These are phyloP conservation scores for Trachelus troglodyta DNA, from an alignment of 2,888 invertebrate genomes.

Conservation along the genomic window DNA sequence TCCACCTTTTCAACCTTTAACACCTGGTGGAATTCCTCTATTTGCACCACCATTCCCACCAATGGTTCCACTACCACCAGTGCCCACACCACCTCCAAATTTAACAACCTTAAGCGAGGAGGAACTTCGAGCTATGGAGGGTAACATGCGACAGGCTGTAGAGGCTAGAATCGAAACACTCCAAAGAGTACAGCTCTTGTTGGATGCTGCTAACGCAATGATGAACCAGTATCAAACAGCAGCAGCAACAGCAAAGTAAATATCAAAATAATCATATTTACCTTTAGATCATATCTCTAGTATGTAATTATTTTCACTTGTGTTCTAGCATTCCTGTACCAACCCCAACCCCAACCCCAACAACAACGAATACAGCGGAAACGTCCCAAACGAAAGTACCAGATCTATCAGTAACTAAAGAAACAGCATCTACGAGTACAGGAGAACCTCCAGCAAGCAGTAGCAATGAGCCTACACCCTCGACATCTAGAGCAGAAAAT, in stretches of 20 bases:
- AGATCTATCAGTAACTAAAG: not conserved
- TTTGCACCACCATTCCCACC: slow-evolving; percentile 71
- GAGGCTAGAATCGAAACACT: slow-evolving; percentile 90
- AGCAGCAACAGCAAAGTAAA: slow-evolving; percentile 68
- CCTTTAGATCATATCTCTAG: not conserved
- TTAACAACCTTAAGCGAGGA: slow-evolving; percentile 82
- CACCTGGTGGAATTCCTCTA: slow-evolving; percentile 58
- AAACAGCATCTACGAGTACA: slow-evolving; percentile 24
- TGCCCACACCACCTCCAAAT: slow-evolving; percentile 82
- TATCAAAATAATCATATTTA: slow-evolving; percentile 21
- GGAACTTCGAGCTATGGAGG: slow-evolving; percentile 90
- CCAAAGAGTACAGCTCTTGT: slow-evolving; percentile 86
- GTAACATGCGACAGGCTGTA: slow-evolving; percentile 85
- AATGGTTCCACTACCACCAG: slow-evolving; percentile 73
- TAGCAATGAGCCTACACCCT: slow-evolving; percentile 50
- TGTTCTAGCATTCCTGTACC: slow-evolving; percentile 52
- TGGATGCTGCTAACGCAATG: slow-evolving; percentile 93
- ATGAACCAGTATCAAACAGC: slow-evolving; percentile 93
- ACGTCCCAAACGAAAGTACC: slow-evolving; percentile 8
- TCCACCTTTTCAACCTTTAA: slow-evolving; percentile 45
- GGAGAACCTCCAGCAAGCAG: slow-evolving; percentile 18
- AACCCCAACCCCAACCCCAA: slow-evolving; percentile 28
- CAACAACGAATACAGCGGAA: slow-evolving; percentile 17
- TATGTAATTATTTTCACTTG: slow-evolving; percentile 10
- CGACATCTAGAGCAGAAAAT: slow-evolving; percentile 61